phyloP scores from a whole-genome alignment of 2,113 vertebrate species.

The Scortum barcoo region DNA sequence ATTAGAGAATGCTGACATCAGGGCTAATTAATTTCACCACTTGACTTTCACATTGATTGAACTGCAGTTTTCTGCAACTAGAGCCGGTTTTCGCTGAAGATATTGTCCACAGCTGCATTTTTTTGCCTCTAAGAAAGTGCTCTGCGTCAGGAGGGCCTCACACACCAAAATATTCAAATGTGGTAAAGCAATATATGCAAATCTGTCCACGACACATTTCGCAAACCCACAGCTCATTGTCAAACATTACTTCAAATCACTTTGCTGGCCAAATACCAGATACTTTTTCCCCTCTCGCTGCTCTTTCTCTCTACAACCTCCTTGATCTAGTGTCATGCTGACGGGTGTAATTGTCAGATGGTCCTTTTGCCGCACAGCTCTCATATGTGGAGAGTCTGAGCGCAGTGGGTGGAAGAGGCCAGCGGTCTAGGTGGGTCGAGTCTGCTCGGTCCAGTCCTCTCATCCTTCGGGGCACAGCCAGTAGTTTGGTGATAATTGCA shows the following conservation, averaged over 20 bases:
- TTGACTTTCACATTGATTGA: not conserved
- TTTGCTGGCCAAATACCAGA: conserved; percentile 52
- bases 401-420: conserved; percentile 66
- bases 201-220: conserved; percentile 60
- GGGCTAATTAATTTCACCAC: not conserved
- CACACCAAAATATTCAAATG: conserved; percentile 65
- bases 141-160: conserved; percentile 16
- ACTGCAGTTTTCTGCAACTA: not conserved
- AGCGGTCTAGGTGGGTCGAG: conserved; percentile 49
- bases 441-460: conserved; percentile 55
- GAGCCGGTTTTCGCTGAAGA: conserved; percentile 1
- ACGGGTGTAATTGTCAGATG: conserved; percentile 75
- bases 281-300: conserved; percentile 14
- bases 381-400: conserved; percentile 68
- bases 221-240: conserved; percentile 68
- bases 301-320: conserved; percentile 61
- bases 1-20: not conserved
- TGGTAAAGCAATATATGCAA: conserved; percentile 58
- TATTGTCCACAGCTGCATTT: not conserved
- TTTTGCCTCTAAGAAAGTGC: conserved; percentile 20
- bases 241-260: conserved; percentile 73
- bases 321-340: conserved; percentile 76
- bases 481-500: conserved; percentile 76
- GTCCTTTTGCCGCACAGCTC: conserved; percentile 62
- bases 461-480: conserved; percentile 63